Evolutionary conservation across 1,140 invertebrate genomes (phyloP).

Genomic region (Zophobas morio): DNA sequence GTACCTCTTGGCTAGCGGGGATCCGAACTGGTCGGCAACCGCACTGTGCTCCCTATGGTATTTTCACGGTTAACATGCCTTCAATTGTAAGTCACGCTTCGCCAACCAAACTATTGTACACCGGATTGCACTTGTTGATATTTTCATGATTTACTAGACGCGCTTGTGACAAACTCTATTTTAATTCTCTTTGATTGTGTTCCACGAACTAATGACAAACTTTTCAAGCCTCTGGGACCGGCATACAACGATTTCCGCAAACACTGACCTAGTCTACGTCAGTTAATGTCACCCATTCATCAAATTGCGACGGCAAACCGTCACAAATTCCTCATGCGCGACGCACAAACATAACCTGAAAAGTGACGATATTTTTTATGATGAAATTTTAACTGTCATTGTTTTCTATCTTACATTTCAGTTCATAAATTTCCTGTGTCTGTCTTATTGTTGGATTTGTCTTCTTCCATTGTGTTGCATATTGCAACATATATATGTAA

Average conservation of each 20-base stretch:
- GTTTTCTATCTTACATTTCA: too few species aligned
- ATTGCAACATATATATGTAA: too few species aligned
- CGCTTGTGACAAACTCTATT: background rate
- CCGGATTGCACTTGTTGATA: constrained; percentile 47
- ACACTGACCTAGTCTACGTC: constrained; percentile 14
- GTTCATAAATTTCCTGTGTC: too few species aligned
- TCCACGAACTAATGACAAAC: constrained; percentile 7
- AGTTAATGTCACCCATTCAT: background rate
- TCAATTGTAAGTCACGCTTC: constrained; percentile 48
- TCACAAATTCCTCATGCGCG: too few species aligned
- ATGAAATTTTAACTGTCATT: too few species aligned
- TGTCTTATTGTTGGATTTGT: too few species aligned
- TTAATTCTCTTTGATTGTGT: constrained; percentile 5
- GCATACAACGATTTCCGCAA: background rate
- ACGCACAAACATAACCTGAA: too few species aligned
- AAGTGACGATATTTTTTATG: too few species aligned
- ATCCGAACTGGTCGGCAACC: constrained; percentile 42
- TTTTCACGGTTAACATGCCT: constrained; percentile 48
- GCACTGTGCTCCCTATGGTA: constrained; percentile 44
- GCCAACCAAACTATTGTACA: constrained; percentile 44
- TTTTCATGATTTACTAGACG: constrained; percentile 42
- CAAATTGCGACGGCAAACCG: background rate
- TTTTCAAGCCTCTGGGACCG: background rate
- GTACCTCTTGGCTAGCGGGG: constrained; percentile 35
- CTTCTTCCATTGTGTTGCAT: too few species aligned